A percentile compares a stretch with the other conserved stretches of the same genome.
Conservation (phyloP, 2,888 invertebrate genomes). For the Phortica okadai region DNA sequence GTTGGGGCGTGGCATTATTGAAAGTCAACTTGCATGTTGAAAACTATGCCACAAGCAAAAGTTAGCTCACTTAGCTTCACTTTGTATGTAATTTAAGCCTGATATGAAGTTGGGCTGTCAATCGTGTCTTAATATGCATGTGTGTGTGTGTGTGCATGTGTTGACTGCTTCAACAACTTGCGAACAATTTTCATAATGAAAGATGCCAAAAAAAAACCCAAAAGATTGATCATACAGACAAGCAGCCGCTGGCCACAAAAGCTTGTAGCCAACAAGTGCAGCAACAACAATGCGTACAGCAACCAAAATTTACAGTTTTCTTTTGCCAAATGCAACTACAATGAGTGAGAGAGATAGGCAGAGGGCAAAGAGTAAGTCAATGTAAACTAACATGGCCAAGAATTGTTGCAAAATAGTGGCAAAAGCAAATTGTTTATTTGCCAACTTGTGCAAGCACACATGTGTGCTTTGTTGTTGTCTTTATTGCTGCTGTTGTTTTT, state of each 20-base stretch:
- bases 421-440: slow-evolving; percentile 30
- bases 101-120: not conserved
- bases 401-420: slow-evolving; percentile 11
- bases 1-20: too few relatives aligned
- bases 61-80: too few relatives aligned
- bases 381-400: slow-evolving; percentile 13
- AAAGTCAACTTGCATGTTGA: too few relatives aligned
- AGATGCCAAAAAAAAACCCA: slow-evolving; percentile 37
- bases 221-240: slow-evolving; percentile 47
- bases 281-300: not conserved
- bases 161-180: slow-evolving; percentile 37
- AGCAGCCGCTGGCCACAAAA: slow-evolving; percentile 21
- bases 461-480: not conserved
- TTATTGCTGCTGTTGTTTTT: not conserved
- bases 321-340: slow-evolving; percentile 14
- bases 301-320: not conserved
- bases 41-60: too few relatives aligned
- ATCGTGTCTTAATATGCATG: not conserved
- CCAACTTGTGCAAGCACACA: slow-evolving; percentile 10
- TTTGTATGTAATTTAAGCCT: too few relatives aligned
- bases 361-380: not conserved
- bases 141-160: not conserved
- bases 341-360: not conserved
- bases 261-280: not conserved
- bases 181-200: slow-evolving; percentile 9